These are phyloP conservation scores for Dasyurus viverrinus DNA, from an alignment of 2,113 vertebrate genomes.

Conservation along the genomic window DNA sequence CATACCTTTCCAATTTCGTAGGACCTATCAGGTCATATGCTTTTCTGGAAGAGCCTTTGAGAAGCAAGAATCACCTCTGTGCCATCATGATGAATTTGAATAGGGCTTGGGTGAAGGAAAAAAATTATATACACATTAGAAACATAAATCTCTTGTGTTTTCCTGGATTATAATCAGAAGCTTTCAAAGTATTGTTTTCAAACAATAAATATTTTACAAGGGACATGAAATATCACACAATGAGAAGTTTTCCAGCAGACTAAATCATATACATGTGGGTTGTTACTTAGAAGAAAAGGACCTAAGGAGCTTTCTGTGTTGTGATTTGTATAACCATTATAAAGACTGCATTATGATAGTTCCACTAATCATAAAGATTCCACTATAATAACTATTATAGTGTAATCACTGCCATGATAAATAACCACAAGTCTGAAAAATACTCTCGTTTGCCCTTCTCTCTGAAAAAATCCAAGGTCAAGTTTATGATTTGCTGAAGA, in stretches of 20 bases:
- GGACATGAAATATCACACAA: neutral
- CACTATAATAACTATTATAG: neutral
- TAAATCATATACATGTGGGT: neutral
- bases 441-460: neutral
- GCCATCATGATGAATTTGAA: neutral
- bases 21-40: neutral
- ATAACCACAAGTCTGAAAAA: neutral
- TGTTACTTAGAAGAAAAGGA: neutral
- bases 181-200: neutral
- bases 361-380: too few species aligned
- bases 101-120: neutral
- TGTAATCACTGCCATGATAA: neutral
- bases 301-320: neutral
- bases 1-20: neutral
- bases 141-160: neutral
- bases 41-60: neutral
- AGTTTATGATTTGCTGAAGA: neutral
- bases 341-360: neutral
- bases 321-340: neutral
- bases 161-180: neutral
- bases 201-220: neutral
- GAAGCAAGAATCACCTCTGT: neutral
- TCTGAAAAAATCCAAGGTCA: neutral
- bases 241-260: neutral
- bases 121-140: neutral